Conservation (phyloP, 2,797 vertebrate species). For the Bradypodion ventrale region DNA sequence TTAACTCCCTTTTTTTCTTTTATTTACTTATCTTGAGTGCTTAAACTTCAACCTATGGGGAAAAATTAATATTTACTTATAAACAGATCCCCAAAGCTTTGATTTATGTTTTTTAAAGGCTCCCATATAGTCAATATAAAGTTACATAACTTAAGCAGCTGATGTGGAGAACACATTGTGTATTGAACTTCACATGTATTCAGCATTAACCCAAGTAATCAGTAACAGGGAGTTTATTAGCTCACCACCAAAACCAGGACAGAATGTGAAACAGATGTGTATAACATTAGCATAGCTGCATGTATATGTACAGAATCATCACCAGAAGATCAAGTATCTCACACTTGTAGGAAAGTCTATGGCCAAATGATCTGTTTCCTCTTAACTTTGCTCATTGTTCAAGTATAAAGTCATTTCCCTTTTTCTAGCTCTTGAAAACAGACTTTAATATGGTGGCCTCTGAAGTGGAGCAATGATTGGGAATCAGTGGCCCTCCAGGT, state of each 20-base stretch:
- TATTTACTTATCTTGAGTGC: slow-evolving; percentile 3
- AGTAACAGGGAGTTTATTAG: background rate
- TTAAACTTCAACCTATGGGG: background rate
- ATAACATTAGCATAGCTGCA: background rate
- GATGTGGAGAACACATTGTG: background rate
- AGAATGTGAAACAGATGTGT: background rate
- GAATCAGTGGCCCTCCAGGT: no score
- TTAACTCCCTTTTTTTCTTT: background rate
- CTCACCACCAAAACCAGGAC: background rate
- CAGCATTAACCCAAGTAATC: background rate
- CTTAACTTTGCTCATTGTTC: background rate
- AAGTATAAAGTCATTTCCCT: background rate
- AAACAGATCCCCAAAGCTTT: background rate
- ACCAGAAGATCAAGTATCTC: background rate
- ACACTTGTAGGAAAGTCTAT: background rate
- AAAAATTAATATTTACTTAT: background rate
- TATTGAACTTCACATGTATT: background rate
- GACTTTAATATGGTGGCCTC: background rate
- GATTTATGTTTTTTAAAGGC: background rate
- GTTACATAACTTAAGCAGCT: background rate
- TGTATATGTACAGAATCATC: background rate
- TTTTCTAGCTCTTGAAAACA: background rate
- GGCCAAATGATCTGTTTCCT: background rate
- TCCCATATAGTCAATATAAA: background rate
- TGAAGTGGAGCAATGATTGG: background rate